Conservation (phyloP, 2,113 vertebrate species). For the Paradisaea rubra region DNA sequence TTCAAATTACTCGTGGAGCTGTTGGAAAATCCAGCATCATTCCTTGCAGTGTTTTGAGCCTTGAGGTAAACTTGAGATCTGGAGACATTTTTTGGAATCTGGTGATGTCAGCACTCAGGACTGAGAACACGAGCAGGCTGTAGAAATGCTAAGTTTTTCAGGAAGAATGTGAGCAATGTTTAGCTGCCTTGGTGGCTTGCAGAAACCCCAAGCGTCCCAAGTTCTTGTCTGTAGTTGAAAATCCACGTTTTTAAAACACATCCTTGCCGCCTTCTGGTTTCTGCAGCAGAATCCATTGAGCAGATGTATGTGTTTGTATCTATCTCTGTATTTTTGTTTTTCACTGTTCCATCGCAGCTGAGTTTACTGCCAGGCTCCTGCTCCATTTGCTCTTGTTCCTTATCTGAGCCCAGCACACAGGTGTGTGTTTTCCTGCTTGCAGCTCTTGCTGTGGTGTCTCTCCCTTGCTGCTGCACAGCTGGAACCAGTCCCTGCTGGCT, state of each 20-base stretch:
- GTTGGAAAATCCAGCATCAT: not conserved
- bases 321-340: not conserved
- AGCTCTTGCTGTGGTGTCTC: not conserved
- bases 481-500: not conserved
- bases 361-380: not conserved
- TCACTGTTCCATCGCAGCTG: not conserved
- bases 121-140: not conserved
- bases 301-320: not conserved
- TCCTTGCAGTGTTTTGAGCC: not conserved
- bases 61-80: not conserved
- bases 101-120: not conserved
- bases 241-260: not conserved
- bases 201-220: not conserved
- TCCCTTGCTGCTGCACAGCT: not conserved
- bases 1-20: not conserved
- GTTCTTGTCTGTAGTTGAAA: not conserved
- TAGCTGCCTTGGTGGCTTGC: not conserved
- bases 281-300: not conserved
- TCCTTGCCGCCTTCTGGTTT: rapidly evolving
- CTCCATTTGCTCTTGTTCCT: not conserved
- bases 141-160: not conserved
- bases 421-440: not conserved
- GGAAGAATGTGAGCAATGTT: not conserved
- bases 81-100: not conserved
- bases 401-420: not conserved